Conservation (phyloP, 2,113 vertebrate genomes). For the Neolamprologus sp. region DNA sequence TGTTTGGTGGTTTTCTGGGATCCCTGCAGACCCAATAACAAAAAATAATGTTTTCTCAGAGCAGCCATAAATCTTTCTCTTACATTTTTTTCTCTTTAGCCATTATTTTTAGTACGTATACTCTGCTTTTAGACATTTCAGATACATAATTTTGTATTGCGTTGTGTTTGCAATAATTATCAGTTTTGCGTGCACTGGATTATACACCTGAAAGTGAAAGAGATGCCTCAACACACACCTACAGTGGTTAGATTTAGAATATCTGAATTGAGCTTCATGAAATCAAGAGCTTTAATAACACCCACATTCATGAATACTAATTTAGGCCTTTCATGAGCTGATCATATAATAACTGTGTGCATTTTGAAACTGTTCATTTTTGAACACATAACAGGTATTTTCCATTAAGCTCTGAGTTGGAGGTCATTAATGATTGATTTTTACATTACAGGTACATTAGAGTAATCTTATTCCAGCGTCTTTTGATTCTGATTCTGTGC, state of each 20-base stretch:
- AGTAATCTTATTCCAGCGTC: background rate
- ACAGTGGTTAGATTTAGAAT: background rate
- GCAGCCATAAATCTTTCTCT: background rate
- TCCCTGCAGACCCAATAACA: background rate
- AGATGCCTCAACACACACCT: background rate
- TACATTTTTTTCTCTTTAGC: background rate
- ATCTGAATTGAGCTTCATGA: background rate
- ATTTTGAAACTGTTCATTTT: background rate
- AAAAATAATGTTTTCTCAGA: background rate
- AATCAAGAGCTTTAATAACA: constrained; percentile 6
- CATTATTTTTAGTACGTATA: background rate
- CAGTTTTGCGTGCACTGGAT: background rate
- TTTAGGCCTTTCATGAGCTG: background rate
- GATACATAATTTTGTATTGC: background rate
- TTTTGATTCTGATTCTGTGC: background rate
- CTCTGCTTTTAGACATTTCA: background rate
- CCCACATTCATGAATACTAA: constrained; percentile 7
- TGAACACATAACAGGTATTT: background rate
- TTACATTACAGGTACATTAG: background rate
- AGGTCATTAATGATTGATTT: background rate
- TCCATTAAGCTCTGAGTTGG: background rate
- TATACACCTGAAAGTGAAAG: background rate
- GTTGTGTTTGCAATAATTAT: constrained; percentile 5
- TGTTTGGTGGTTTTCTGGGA: background rate
- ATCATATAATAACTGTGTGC: background rate